These are phyloP conservation scores for Microcebus jonahi DNA, from an alignment of 2,113 vertebrate species.

Conservation along the genomic window DNA sequence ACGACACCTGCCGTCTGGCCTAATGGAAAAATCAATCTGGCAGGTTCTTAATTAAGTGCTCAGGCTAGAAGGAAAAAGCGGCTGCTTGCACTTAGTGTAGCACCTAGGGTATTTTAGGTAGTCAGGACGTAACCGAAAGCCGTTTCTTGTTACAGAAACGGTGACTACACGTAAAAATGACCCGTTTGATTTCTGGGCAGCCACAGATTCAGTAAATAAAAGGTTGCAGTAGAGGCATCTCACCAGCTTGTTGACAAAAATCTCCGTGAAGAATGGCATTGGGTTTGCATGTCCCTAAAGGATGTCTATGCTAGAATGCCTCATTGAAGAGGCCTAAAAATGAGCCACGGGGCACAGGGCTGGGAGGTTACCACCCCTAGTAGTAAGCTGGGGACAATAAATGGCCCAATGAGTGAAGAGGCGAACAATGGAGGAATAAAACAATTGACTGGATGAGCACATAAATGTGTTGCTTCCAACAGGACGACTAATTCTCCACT, in stretches of 20 bases:
- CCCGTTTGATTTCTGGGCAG: not conserved
- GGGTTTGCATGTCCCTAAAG: not conserved
- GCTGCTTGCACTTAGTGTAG: not conserved
- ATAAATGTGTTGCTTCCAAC: not conserved
- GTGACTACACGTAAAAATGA: not conserved
- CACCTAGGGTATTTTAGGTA: not conserved
- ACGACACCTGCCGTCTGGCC: slow-evolving; percentile 62
- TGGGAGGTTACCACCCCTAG: too few relatives aligned
- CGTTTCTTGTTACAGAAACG: not conserved
- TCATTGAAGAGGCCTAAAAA: not conserved
- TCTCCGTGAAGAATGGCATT: not conserved
- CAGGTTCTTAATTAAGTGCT: slow-evolving; percentile 68
- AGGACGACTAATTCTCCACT: not conserved
- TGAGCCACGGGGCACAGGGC: not conserved
- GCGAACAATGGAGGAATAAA: not conserved
- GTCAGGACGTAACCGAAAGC: not conserved
- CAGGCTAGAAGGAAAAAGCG: slow-evolving; percentile 24
- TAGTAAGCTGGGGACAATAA: not conserved
- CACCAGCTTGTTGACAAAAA: not conserved
- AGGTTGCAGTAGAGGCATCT: not conserved
- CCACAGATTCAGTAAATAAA: slow-evolving; percentile 23
- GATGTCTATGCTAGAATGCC: not conserved
- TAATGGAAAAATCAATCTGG: slow-evolving; percentile 68
- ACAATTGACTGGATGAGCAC: not conserved
- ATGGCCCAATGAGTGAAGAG: not conserved